These are phyloP conservation scores for Himantopus leucocephalus DNA, from an alignment of 2,113 vertebrate species.

Conservation along the genomic window DNA sequence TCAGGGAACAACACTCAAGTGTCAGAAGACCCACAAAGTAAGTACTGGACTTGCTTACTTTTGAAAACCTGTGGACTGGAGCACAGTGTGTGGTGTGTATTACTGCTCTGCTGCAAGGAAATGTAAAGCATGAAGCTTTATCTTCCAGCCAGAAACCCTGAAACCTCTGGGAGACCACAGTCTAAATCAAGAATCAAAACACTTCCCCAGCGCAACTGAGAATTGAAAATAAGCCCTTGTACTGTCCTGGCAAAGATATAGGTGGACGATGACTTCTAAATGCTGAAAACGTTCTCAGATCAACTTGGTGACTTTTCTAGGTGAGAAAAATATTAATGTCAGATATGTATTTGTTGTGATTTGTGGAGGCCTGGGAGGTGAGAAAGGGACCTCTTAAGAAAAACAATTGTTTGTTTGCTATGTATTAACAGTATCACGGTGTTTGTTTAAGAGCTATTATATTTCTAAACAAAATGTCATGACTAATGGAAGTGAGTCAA, in stretches of 20 bases:
- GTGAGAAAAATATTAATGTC: constrained; percentile 25
- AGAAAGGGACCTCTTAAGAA: background rate
- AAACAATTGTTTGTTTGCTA: background rate
- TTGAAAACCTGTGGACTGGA: constrained; percentile 52
- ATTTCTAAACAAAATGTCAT: background rate
- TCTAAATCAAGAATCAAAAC: constrained; percentile 71
- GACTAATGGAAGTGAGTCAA: background rate
- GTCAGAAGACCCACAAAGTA: constrained; percentile 51
- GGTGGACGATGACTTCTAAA: constrained; percentile 24
- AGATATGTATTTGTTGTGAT: background rate
- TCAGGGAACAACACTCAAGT: constrained; percentile 14
- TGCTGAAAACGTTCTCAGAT: background rate
- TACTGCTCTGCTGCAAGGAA: constrained; percentile 32
- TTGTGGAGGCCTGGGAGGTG: background rate
- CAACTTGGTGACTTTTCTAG: background rate
- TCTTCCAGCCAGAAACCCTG: constrained; percentile 40
- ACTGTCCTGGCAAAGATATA: constrained; percentile 19
- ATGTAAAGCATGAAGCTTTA: constrained; percentile 62
- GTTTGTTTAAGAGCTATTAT: background rate
- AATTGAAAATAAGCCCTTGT: constrained; percentile 66
- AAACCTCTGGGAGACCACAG: constrained; percentile 2
- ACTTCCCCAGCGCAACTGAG: constrained; percentile 35
- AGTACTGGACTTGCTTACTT: constrained; percentile 36
- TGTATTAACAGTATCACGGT: background rate
- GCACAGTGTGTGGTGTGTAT: constrained; percentile 37